phyloP scores from a whole-genome alignment of 1,140 invertebrate genomes.

The Lanistes nyassanus region DNA sequence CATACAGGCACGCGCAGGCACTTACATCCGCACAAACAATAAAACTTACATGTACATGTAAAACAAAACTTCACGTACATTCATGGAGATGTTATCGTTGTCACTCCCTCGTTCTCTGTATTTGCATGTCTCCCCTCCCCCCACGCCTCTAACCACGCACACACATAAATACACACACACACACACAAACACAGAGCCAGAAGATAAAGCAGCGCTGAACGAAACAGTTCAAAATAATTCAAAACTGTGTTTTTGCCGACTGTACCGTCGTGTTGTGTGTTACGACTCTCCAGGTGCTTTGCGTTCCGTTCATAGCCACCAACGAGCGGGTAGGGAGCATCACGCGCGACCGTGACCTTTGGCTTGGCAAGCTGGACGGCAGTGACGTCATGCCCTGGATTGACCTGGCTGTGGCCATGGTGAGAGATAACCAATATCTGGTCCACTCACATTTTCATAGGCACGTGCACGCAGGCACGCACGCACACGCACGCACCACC shows the following conservation, averaged over 20 bases:
- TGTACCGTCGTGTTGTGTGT: background rate
- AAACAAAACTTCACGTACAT: too few species aligned
- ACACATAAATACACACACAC: background rate
- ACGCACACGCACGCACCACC: too few species aligned
- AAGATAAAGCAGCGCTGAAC: background rate
- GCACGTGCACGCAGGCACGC: too few species aligned
- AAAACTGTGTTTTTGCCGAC: background rate
- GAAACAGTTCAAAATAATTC: background rate
- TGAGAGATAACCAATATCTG: too few species aligned
- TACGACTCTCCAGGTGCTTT: constrained; percentile 80
- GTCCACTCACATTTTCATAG: too few species aligned
- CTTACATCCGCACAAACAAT: too few species aligned
- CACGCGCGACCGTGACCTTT: constrained; percentile 75
- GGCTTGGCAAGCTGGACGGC: constrained; percentile 78
- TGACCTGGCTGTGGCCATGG: constrained; percentile 63
- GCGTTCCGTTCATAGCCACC: constrained; percentile 92
- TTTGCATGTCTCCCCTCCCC: too few species aligned
- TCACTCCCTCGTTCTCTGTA: too few species aligned
- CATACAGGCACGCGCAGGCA: too few species aligned
- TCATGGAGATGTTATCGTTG: too few species aligned
- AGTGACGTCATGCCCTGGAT: constrained; percentile 43
- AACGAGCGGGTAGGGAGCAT: constrained; percentile 82
- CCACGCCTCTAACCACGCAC: too few species aligned
- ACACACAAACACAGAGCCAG: background rate
- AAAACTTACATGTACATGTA: too few species aligned